Base-by-base conservation (phyloP, 1,140 invertebrate genomes). In the Palaemon carinicauda region DNA sequence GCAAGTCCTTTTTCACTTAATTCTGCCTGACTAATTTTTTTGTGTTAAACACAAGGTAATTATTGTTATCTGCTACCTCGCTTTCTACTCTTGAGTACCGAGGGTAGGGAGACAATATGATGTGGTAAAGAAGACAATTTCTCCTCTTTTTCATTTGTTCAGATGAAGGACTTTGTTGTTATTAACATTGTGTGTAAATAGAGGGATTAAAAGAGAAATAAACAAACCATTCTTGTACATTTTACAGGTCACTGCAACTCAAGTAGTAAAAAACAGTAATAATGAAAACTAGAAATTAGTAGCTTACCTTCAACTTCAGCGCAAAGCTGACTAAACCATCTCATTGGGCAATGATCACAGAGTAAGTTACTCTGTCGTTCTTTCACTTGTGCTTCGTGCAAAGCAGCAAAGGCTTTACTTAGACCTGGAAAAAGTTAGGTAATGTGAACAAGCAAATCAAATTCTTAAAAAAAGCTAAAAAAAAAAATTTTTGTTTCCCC, bases 271-370 rank as follows among this genome's bases (percentile, higher is more conserved):
- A 41, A 75, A 27, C 2, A 27, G 0, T 24, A 2, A 29, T 9
- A 89, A 3, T 75, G 29, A 14, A 65, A 17, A 12, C 17, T 31
- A 52, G 52, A 21, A 19, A 19, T 33, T 19, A 65, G 27, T n/a
- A 53, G 75, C 86, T 90, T 89, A 93, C 93, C 95, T 92, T 98
- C 96, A 31, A 98, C 93, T 88, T 98, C 97, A 86, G 95, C 94
- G 90, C 96, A 97, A 0, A 98, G 92, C 90, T 96, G 95, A 90
- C 97, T 96, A 90, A 96, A 97, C 96, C 97, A 98, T n/a, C 97
- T 93, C 95, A 98, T 96, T 1, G 98, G 98, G 91, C 97, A 99
- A 90, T 97, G 95, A 79, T 98, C 97, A 90, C 93, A 92, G 95
- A 97, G 0, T 94, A 94, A 87, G 92, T 91, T 73, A 92, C 91